Conservation (phyloP, 2,888 invertebrate species). For the Phengaris arion region DNA sequence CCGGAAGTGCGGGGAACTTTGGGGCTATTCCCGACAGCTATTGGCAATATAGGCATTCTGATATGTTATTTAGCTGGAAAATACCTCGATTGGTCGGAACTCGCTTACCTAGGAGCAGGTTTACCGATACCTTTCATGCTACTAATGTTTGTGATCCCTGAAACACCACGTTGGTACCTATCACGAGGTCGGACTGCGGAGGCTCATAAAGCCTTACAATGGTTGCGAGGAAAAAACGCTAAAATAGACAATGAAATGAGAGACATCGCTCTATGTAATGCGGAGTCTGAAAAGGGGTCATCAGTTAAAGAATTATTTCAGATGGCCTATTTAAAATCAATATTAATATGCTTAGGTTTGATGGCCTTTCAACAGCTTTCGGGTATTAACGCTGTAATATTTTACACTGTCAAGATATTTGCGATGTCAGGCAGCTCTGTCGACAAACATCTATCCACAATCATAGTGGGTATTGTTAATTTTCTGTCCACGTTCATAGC, state of each 20-base stretch:
- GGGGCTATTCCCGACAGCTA: conserved; percentile 91
- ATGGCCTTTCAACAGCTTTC: conserved; percentile 98
- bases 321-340: conserved; percentile 86
- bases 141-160: conserved; percentile 92
- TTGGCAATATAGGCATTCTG: conserved; percentile 91
- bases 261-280: conserved; percentile 85
- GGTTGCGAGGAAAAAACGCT: conserved; percentile 89
- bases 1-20: conserved; percentile 94
- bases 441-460: conserved; percentile 88
- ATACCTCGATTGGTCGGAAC: conserved; percentile 88
- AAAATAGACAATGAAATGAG: conserved; percentile 89
- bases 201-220: conserved; percentile 88
- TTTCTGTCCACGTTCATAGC: conserved; percentile 94
- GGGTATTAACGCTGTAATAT: conserved; percentile 97
- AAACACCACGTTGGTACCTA: conserved; percentile 95
- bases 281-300: conserved; percentile 82
- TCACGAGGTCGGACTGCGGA: conserved; percentile 86
- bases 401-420: conserved; percentile 95
- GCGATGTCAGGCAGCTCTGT: conserved; percentile 90
- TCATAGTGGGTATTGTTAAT: conserved; percentile 93
- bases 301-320: conserved; percentile 83
- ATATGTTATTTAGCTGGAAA: conserved; percentile 89
- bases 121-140: conserved; percentile 89
- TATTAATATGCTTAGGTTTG: conserved; percentile 89
- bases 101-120: conserved; percentile 88